Percentiles rank a stretch among this genome's conserved stretches.
Conservation (phyloP, 2,113 vertebrate species). For the Emberiza fucata region DNA sequence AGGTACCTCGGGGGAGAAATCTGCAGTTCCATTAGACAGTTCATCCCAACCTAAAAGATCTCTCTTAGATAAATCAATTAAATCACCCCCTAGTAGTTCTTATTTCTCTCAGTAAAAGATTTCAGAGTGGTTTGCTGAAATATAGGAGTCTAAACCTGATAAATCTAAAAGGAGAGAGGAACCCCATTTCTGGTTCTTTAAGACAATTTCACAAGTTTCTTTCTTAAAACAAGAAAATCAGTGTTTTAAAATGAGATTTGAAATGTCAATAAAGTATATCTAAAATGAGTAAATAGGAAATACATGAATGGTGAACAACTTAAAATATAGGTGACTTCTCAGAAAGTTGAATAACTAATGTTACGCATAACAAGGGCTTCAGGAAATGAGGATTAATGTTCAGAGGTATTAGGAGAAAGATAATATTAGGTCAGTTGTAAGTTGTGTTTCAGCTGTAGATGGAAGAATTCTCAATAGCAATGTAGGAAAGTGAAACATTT, state of each 20-base stretch:
- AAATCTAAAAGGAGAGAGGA: neutral
- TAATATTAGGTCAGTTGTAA: neutral
- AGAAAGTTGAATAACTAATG: neutral
- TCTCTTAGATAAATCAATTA: neutral
- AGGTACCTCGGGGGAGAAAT: neutral
- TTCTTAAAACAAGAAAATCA: neutral
- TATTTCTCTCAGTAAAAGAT: neutral
- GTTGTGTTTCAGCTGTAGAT: neutral
- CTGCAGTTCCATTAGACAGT: neutral
- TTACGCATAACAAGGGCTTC: neutral
- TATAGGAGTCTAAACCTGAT: neutral
- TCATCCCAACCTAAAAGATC: neutral
- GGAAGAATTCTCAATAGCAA: neutral
- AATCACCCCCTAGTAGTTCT: neutral
- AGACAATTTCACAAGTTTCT: neutral
- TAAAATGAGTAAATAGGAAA: neutral
- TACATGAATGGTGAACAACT: neutral
- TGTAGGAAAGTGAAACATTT: neutral
- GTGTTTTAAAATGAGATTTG: neutral
- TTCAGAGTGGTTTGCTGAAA: neutral
- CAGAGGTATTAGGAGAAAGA: neutral
- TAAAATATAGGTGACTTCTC: neutral
- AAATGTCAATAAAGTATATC: neutral
- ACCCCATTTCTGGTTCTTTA: neutral
- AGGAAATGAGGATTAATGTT: neutral